Conservation (phyloP, 2,797 vertebrate species). For the Silurus aristotelis region DNA sequence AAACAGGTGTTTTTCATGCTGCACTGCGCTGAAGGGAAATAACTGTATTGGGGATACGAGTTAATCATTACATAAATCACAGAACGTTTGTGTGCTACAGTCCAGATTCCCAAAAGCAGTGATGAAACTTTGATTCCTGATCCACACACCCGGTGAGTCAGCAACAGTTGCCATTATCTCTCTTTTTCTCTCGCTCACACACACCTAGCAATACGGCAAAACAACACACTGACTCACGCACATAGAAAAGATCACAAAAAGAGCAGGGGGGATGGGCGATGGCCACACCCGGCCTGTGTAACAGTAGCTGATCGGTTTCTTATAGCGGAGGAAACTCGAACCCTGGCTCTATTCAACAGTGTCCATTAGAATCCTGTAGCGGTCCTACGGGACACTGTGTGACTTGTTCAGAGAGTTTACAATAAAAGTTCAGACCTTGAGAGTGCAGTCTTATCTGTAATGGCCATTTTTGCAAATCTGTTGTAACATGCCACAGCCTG, state of each 20-base stretch:
- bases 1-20: neutral
- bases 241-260: slow-evolving; percentile 38
- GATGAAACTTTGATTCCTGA: slow-evolving; percentile 12
- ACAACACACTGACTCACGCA: slow-evolving; percentile 28
- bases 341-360: slow-evolving; percentile 50
- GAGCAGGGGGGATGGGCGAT: slow-evolving; percentile 57
- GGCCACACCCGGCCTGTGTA: slow-evolving; percentile 73
- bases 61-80: neutral
- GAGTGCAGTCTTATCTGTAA: neutral
- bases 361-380: slow-evolving; percentile 30
- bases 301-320: slow-evolving; percentile 73
- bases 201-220: slow-evolving; percentile 16
- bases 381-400: slow-evolving; percentile 44
- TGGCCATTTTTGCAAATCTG: neutral
- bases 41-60: neutral
- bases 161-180: slow-evolving; percentile 16
- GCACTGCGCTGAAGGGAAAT: neutral
- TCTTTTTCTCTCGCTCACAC: neutral
- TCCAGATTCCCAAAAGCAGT: neutral
- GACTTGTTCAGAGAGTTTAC: slow-evolving; percentile 32
- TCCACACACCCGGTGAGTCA: slow-evolving; percentile 31
- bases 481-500: neutral
- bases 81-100: neutral
- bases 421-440: slow-evolving; percentile 13
- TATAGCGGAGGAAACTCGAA: slow-evolving; percentile 54